A percentile compares a stretch with the other conserved stretches of the same genome.
These are phyloP conservation scores for Drosophila prosaltans DNA, from an alignment of 1,140 invertebrate species.

Conservation along the genomic window DNA sequence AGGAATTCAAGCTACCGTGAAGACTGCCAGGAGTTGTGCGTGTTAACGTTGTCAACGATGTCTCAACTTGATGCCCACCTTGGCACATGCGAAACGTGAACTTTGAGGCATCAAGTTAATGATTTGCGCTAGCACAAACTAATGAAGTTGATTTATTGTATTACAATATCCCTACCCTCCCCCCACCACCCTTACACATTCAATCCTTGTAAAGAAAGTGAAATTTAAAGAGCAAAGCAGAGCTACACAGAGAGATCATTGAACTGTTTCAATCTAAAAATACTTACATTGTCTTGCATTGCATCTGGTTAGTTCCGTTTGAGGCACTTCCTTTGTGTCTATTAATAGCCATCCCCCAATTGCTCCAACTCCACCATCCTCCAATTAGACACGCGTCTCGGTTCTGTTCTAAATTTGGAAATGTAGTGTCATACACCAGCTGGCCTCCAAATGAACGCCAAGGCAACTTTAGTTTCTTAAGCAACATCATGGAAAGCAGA, in stretches of 20 bases:
- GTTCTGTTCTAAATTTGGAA: constrained; percentile 39
- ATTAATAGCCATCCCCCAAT: constrained; percentile 30
- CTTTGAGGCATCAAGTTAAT: constrained; percentile 57
- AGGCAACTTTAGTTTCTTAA: constrained; percentile 30
- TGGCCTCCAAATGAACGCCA: constrained; percentile 25
- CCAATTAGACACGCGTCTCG: constrained; percentile 53
- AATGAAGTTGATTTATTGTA: constrained; percentile 60
- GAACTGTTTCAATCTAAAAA: constrained; percentile 43
- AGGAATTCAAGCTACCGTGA: not conserved
- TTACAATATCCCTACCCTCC: constrained; percentile 16
- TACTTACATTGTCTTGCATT: constrained; percentile 25
- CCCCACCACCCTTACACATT: not conserved
- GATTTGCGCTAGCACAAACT: constrained; percentile 36
- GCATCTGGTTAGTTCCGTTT: constrained; percentile 60
- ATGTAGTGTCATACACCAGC: constrained; percentile 19
- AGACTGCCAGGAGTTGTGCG: constrained; percentile 33
- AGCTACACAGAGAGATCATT: constrained; percentile 27
- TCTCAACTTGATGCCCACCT: constrained; percentile 31
- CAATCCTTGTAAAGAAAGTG: too few species aligned
- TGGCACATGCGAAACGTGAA: constrained; percentile 61
- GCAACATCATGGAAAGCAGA: constrained; percentile 70
- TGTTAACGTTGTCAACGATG: constrained; percentile 48
- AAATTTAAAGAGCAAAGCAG: not conserved
- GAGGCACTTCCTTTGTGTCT: constrained; percentile 58
- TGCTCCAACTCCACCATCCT: constrained; percentile 18